Conservation (phyloP, 2,797 vertebrate species). For the Xenopus petersii region DNA sequence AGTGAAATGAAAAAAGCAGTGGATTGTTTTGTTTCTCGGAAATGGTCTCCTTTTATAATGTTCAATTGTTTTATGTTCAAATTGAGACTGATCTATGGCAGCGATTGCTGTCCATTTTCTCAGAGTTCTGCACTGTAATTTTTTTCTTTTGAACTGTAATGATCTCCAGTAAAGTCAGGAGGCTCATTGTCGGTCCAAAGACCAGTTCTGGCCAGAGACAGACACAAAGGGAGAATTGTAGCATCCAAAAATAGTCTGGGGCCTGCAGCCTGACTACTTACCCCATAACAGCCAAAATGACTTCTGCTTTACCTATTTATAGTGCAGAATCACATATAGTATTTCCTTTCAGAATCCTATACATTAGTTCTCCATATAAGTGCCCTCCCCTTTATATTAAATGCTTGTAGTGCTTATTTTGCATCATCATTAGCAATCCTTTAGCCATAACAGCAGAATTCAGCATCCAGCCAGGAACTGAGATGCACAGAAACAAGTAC, state of each 20-base stretch:
- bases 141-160: slow-evolving; percentile 30
- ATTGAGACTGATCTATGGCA: slow-evolving; percentile 50
- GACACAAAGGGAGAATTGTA: slow-evolving; percentile 25
- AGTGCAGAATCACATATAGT: slow-evolving; percentile 12
- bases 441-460: background rate
- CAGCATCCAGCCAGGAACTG: too few species aligned
- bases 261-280: background rate
- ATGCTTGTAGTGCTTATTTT: too few species aligned
- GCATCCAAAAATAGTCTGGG: slow-evolving; percentile 31
- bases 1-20: slow-evolving; percentile 32
- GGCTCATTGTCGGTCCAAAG: slow-evolving; percentile 43
- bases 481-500: too few species aligned
- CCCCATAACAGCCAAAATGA: slow-evolving; percentile 14
- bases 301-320: slow-evolving; percentile 27
- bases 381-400: background rate
- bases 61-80: slow-evolving; percentile 37
- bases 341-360: slow-evolving; percentile 4
- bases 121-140: slow-evolving; percentile 24
- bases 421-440: too few species aligned
- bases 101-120: slow-evolving; percentile 48
- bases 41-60: slow-evolving; percentile 53
- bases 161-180: slow-evolving; percentile 44
- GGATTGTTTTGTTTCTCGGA: slow-evolving; percentile 51
- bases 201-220: background rate
- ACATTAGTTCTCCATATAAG: background rate